Evolutionary conservation across 2,113 vertebrate species (phyloP), one percentile per base, ranked within the genome.

Genomic region (Phrynosoma platyrhinos): DNA sequence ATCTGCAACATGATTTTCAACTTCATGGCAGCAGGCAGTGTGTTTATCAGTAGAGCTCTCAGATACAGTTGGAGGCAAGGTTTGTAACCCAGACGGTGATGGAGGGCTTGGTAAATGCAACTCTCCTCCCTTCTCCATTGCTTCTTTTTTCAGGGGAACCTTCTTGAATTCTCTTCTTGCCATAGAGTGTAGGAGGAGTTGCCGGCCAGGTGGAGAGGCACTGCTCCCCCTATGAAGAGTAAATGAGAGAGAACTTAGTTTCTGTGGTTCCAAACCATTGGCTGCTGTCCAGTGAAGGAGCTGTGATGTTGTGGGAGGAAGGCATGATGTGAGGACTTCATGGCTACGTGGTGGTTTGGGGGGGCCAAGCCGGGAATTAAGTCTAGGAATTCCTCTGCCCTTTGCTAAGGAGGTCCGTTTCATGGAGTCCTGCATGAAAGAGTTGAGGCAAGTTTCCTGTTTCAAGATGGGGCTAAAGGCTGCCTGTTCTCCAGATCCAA

Each of bases 241-340:
- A 53, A 96, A 76, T 76, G 95, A 94, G 53, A 95, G 88, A 5
- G 95, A 92, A 69, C 94, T 95, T 81, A 95, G 79, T 27, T 95
- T 95, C 78, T 88, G 92, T 36, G 92, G 87, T 2, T 13, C 71
- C 1, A 83, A 47, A 78, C 87, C 88, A 23, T 78, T 88, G 30
- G 88, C 72, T 68, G 87, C 42, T 32, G 82, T 69, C 71, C 83
- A 47, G 2, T 27, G 79, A 78, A 21, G 79, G 16, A 66, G 7
- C 83, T 69, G 75, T 40, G 83, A 20, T n/a, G 72, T 12, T 2
- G 52, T 8, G 40, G 72, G 40, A 68, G 30, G 3, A n/a, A 88
- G 10, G 18, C 58, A 53, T 5, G 75, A 69, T 32, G 52, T 12
- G 62, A n/a, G 71, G 18, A 79, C 32, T 3, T 86, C 52, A 16